Percentiles rank a stretch among this genome's conserved stretches.
Conservation (phyloP, 1,140 invertebrate species). For the Oncopodura yosiiana region DNA sequence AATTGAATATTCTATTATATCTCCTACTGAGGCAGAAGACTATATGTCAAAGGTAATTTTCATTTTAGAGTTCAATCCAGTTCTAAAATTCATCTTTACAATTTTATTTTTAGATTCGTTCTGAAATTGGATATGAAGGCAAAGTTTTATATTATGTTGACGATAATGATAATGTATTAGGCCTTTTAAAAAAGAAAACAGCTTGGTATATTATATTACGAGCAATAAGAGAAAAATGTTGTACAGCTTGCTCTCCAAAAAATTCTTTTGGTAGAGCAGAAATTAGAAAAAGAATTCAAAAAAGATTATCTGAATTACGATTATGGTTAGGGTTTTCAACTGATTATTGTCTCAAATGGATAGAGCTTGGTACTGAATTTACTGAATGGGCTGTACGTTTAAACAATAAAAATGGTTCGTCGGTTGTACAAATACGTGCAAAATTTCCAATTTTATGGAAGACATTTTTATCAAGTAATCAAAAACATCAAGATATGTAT, state of each 20-base stretch:
- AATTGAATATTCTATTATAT: constrained; percentile 33
- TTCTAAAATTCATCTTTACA: background rate
- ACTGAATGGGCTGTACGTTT: constrained; percentile 4
- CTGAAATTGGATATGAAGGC: constrained; percentile 41
- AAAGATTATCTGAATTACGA: constrained; percentile 39
- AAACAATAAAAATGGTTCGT: background rate
- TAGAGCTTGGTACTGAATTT: constrained; percentile 15
- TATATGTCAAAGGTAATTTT: constrained; percentile 33
- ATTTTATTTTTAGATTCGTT: constrained; percentile 37
- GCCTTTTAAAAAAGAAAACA: constrained; percentile 46
- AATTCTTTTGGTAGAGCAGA: constrained; percentile 1
- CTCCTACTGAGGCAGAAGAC: constrained; percentile 26
- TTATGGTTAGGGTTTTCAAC: constrained; percentile 37
- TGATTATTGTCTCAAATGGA: constrained; percentile 18
- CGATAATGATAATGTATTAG: constrained; percentile 39
- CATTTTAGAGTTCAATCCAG: background rate
- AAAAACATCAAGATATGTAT: constrained; percentile 1
- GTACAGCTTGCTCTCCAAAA: constrained; percentile 5
- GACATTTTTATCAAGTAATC: constrained; percentile 13
- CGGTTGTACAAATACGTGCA: background rate
- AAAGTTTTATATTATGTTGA: constrained; percentile 45
- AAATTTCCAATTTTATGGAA: constrained; percentile 24
- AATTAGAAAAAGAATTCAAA: constrained; percentile 32
- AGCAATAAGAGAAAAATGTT: constrained; percentile 42
- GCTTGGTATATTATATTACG: constrained; percentile 45